phyloP scores from a whole-genome alignment of 1,140 invertebrate genomes.

The Yoshiicerus persimilis region DNA sequence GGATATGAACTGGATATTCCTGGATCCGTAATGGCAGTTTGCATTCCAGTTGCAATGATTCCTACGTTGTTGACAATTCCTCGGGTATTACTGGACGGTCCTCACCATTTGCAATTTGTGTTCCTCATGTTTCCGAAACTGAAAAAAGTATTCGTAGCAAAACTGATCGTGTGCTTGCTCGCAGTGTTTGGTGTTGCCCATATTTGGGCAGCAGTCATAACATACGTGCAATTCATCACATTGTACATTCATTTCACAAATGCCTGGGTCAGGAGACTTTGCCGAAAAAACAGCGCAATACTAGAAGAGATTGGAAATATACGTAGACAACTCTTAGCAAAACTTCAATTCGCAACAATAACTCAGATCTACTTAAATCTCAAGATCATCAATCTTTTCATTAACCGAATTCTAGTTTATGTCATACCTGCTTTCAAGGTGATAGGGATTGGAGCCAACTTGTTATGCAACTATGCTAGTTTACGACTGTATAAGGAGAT shows the following conservation, averaged over 20 bases:
- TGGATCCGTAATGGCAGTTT: not conserved
- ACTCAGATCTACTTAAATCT: no score
- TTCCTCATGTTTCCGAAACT: not conserved
- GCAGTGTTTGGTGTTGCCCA: not conserved
- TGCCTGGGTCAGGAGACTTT: not conserved
- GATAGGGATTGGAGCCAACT: no score
- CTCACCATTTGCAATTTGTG: not conserved
- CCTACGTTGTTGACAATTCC: not conserved
- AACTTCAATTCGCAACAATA: no score
- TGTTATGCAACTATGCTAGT: no score
- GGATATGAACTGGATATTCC: not conserved
- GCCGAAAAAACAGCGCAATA: no score
- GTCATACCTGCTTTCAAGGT: no score
- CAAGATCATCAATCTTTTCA: no score
- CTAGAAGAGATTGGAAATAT: no score
- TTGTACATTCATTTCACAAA: not conserved
- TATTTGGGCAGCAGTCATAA: not conserved
- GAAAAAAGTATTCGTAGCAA: not conserved
- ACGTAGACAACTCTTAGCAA: no score
- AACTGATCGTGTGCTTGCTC: not conserved
- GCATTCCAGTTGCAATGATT: not conserved
- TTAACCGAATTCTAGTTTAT: no score
- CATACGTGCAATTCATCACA: not conserved
- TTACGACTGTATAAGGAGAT: no score
- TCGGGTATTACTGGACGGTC: not conserved